These are phyloP conservation scores for Macaria liturata DNA, from an alignment of 2,888 invertebrate species.

Conservation along the genomic window DNA sequence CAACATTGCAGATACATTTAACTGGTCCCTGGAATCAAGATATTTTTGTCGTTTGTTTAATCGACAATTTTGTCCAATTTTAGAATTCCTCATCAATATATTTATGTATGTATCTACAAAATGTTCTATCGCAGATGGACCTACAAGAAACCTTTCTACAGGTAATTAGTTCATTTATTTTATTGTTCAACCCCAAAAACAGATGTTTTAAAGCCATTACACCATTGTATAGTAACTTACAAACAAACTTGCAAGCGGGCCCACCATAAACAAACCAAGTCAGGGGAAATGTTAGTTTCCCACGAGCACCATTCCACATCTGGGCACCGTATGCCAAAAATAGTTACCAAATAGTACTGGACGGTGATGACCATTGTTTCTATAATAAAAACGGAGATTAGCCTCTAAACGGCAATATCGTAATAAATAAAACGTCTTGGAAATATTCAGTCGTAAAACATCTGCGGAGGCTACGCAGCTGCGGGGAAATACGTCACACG, in stretches of 20 bases:
- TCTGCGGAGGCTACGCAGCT: slow-evolving; percentile 78
- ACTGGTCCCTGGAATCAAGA: too few relatives aligned
- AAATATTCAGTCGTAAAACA: slow-evolving; percentile 81
- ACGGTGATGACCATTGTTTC: slow-evolving; percentile 78
- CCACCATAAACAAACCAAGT: slow-evolving; percentile 34
- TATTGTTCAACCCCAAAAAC: slow-evolving; percentile 1
- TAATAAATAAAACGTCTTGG: slow-evolving; percentile 80
- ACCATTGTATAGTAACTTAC: slow-evolving; percentile 14
- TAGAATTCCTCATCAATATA: too few relatives aligned
- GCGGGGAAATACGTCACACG: slow-evolving; percentile 80
- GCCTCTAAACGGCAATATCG: slow-evolving; percentile 79
- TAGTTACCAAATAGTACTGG: slow-evolving; percentile 47
- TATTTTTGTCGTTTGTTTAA: too few relatives aligned
- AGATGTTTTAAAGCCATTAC: slow-evolving; percentile 23
- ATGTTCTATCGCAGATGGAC: too few relatives aligned
- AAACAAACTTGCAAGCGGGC: slow-evolving; percentile 22
- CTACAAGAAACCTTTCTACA: too few relatives aligned
- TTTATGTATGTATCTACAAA: too few relatives aligned
- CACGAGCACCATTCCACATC: slow-evolving; percentile 65
- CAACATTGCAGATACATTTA: too few relatives aligned
- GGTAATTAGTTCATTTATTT: not conserved
- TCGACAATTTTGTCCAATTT: too few relatives aligned
- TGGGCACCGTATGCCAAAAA: slow-evolving; percentile 76
- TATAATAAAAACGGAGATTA: slow-evolving; percentile 80
- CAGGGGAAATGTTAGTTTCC: slow-evolving; percentile 56